Percentiles rank a stretch among this genome's conserved stretches.
phyloP scores from a whole-genome alignment of 2,888 invertebrate species.

The Clanis bilineata region DNA sequence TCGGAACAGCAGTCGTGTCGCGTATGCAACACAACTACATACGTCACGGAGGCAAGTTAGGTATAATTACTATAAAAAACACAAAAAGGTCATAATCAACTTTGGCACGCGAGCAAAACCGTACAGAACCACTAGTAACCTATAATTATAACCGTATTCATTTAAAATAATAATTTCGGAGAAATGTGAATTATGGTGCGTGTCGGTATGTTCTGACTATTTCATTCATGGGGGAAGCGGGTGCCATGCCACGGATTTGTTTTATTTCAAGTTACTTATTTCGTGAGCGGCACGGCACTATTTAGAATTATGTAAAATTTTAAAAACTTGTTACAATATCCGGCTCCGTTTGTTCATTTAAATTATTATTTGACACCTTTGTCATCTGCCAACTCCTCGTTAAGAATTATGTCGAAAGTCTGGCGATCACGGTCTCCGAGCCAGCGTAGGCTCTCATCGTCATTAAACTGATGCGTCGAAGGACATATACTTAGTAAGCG shows the following conservation, averaged over 20 bases:
- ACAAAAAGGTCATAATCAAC: neutral
- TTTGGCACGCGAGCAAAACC: conserved; percentile 2
- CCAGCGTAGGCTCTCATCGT: too few species aligned
- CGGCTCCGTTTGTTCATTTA: neutral
- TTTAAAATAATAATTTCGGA: conserved; percentile 3
- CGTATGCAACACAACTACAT: too few species aligned
- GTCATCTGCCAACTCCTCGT: too few species aligned
- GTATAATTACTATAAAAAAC: neutral
- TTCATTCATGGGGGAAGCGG: conserved; percentile 7
- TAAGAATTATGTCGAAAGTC: too few species aligned
- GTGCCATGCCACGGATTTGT: neutral
- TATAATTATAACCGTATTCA: conserved; percentile 17
- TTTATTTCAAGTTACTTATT: conserved; percentile 1
- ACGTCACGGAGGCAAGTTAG: too few species aligned
- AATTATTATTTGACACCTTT: neutral
- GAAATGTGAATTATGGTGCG: conserved; percentile 5
- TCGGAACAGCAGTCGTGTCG: too few species aligned
- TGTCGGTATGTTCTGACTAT: conserved; percentile 7
- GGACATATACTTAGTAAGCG: too few species aligned
- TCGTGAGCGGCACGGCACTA: neutral
- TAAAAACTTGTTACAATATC: neutral
- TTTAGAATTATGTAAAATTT: neutral
- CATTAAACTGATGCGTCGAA: too few species aligned
- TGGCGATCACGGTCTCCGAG: too few species aligned
- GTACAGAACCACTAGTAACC: conserved; percentile 18